These are phyloP conservation scores for Scylla paramamosain DNA, from an alignment of 1,140 invertebrate species.

Conservation along the genomic window DNA sequence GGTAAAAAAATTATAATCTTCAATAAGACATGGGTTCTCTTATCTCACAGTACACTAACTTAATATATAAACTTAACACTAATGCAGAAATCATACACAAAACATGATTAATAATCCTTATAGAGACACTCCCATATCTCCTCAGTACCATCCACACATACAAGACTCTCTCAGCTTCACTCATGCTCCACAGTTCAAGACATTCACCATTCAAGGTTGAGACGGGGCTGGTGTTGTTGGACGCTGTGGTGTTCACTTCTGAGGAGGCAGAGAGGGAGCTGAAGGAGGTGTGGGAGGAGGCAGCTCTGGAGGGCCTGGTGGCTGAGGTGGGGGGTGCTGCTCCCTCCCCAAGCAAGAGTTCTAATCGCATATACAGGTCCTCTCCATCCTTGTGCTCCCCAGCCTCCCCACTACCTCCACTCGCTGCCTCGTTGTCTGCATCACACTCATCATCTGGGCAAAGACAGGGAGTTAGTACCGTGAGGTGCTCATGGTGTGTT, in stretches of 20 bases:
- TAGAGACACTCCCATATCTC: no score
- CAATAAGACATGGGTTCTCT: no score
- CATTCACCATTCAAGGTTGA: slow-evolving; percentile 91
- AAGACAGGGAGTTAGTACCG: neutral
- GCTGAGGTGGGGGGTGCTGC: slow-evolving; percentile 68
- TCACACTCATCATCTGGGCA: slow-evolving; percentile 69
- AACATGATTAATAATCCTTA: no score
- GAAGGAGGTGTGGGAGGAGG: slow-evolving; percentile 77
- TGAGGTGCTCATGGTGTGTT: neutral
- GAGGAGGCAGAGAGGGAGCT: slow-evolving; percentile 83
- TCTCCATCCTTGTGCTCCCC: slow-evolving; percentile 66
- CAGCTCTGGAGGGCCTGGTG: slow-evolving; percentile 62
- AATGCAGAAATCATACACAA: no score
- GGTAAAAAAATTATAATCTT: neutral
- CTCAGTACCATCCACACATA: no score
- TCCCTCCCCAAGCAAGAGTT: slow-evolving; percentile 88
- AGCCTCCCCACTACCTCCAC: slow-evolving; percentile 57
- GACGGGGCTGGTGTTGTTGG: slow-evolving; percentile 91
- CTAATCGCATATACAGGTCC: slow-evolving; percentile 90
- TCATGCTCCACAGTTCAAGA: neutral
- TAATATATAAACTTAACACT: no score
- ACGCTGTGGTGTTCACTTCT: slow-evolving; percentile 88
- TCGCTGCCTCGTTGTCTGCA: slow-evolving; percentile 57
- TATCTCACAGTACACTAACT: no score
- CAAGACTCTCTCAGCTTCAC: no score